Conservation (phyloP, 2,797 vertebrate species). For the Enteromius treurensis region DNA sequence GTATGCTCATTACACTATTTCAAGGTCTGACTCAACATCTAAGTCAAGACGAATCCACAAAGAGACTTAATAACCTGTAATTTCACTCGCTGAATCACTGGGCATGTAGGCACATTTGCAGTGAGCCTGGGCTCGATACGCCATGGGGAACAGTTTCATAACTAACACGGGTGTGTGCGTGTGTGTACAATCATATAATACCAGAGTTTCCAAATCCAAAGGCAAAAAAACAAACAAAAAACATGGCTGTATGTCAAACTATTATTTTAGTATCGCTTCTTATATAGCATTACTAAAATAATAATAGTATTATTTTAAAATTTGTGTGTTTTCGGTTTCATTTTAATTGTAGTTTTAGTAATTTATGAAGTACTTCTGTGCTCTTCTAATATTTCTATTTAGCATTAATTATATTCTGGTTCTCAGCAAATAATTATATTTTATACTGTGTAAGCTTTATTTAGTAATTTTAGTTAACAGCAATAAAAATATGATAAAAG, state of each 20-base stretch:
- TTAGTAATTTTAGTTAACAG: not conserved
- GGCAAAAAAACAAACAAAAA: not conserved
- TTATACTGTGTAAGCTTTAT: not conserved
- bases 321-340: not conserved
- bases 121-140: not conserved
- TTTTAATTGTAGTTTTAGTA: not conserved
- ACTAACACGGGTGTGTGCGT: not conserved
- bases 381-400: not conserved
- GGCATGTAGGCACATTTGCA: constrained; percentile 3
- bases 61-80: constrained; percentile 13
- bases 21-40: constrained; percentile 12
- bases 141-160: constrained; percentile 10
- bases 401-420: not conserved
- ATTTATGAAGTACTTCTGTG: not conserved
- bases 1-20: not conserved
- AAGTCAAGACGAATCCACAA: constrained; percentile 4
- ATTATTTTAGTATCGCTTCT: not conserved
- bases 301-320: not conserved
- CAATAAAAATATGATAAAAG: not conserved
- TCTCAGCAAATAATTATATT: not conserved
- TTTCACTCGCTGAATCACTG: constrained; percentile 10
- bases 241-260: not conserved
- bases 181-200: not conserved
- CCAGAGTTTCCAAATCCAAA: not conserved
- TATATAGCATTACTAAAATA: not conserved